Base-by-base conservation (phyloP, 1,140 invertebrate species). In the Pomacea maculata region DNA sequence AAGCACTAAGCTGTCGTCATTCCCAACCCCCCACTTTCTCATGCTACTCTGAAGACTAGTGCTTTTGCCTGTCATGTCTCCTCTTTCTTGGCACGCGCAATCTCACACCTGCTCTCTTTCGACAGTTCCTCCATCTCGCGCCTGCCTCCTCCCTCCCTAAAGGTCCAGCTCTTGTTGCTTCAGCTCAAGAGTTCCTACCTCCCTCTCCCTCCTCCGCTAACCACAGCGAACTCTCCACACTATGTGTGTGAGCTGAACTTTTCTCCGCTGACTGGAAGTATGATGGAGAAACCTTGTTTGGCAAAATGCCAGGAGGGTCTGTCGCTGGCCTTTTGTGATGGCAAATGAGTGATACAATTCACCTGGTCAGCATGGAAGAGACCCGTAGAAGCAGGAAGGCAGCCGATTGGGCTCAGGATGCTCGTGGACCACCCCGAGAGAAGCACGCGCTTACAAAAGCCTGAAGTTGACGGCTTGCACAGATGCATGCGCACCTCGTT, bases 61-160 rank as follows among this genome's bases (percentile, higher is more conserved):
- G n/a, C 61, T 65, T 77, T 77, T 77, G 67, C 14, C 75, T 78
- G 76, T 78, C 76, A 78, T 78, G 76, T 78, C 65, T 77, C 14
- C 9, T 7, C 54, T 9, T 9, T 67, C 11, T 10, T 57, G 65
- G 76, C 54, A 78, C 70, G 64, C 55, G 76, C 21, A 17, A 78
- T 70, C 52, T 78, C 68, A 65, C 76, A 78, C 76, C 76, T 78
- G 76, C 64, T 78, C n/a, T 55, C 52, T 76, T 25, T 45, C 57
- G 11, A 61, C 57, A 61, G 57, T 61, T 17, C 11, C 57, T 61
- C 15, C 57, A 61, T 61, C 57, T 45, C 34, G 10, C 72, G 12
- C 19, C 72, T 55, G 12, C 19, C 72, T 55, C 17, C 17, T n/a
- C n/a, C 72, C 21, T 25, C 15, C 52, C n/a, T 4, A 12, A 12